phyloP scores from a whole-genome alignment of 1,140 invertebrate species.

The Cotesia typhae region DNA sequence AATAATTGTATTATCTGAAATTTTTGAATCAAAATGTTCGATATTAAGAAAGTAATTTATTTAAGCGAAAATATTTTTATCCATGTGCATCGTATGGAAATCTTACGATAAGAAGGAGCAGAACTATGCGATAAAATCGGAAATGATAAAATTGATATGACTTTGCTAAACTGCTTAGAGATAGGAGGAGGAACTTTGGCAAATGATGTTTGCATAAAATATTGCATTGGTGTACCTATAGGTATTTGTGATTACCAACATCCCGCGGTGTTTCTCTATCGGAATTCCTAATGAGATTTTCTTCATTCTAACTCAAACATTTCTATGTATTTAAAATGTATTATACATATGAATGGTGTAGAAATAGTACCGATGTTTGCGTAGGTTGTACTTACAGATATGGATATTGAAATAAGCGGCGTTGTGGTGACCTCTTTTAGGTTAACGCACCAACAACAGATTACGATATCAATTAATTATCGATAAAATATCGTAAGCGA shows the following conservation, averaged over 20 bases:
- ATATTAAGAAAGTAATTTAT: too few species aligned
- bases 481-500: slow-evolving; percentile 43
- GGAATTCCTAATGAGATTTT: background rate
- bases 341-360: too few species aligned
- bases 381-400: too few species aligned
- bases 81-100: too few species aligned
- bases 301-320: background rate
- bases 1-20: too few species aligned
- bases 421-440: background rate
- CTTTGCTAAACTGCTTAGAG: slow-evolving; percentile 28
- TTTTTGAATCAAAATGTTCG: too few species aligned
- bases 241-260: background rate
- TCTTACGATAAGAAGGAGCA: too few species aligned
- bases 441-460: slow-evolving; percentile 22
- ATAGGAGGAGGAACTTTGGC: slow-evolving; percentile 41
- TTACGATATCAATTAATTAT: slow-evolving; percentile 36
- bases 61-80: too few species aligned
- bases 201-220: slow-evolving; percentile 12
- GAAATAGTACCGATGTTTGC: too few species aligned
- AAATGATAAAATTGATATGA: too few species aligned
- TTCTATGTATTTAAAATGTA: background rate
- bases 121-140: too few species aligned
- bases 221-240: background rate
- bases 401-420: too few species aligned
- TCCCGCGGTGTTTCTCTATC: background rate